Base-by-base conservation (phyloP, 1,140 invertebrate genomes). In the Ephestia elutella region DNA sequence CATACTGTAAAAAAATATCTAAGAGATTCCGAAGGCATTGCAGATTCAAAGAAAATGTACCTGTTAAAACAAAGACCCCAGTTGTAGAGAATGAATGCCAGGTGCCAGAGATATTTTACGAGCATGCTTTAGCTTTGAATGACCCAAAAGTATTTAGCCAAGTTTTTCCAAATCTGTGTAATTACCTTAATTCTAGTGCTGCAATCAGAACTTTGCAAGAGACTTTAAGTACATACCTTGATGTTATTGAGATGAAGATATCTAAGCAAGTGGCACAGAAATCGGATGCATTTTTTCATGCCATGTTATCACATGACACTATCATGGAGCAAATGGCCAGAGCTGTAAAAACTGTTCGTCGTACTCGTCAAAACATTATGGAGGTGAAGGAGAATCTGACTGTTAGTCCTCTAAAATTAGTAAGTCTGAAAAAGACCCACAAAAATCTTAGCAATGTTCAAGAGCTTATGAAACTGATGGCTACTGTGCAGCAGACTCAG, bases 401-500 rank as follows among this genome's bases (percentile, higher is more conserved):
- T 9, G 92, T 93, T 66, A 92, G 93, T 76, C 95, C 96, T 20
- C 88, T 98, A 56, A 93, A 93, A 73, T 91, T 98, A 71, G 89
- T 98, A 68, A 91, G 90, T 60, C 90, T 92, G 54, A 92, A 92
- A 19, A 90, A 91, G 73, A 91, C 91, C 0, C 90, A 92, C 64
- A 90, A 90, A 17, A 94, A 95, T 82, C 89, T 93, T 30, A 84
- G 90, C 48, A 74, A 90, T 65, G 91, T 94, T 0, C 86, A 93
- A 71, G 92, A 94, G 65, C 92, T 97, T 90, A 89, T 99, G 18
- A 96, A 97, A 82, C 87, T 98, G 54, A 98, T 99, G 94, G 92
- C 95, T 21, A 98, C 96, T 0, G 96, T 99, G 5, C 94, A 99
- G 82, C 97, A 99, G 90, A 99, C 98, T 50, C 98, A 99, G 86